These are phyloP conservation scores for Geopemphigus sp. DNA, from an alignment of 1,140 invertebrate species.

Conservation along the genomic window DNA sequence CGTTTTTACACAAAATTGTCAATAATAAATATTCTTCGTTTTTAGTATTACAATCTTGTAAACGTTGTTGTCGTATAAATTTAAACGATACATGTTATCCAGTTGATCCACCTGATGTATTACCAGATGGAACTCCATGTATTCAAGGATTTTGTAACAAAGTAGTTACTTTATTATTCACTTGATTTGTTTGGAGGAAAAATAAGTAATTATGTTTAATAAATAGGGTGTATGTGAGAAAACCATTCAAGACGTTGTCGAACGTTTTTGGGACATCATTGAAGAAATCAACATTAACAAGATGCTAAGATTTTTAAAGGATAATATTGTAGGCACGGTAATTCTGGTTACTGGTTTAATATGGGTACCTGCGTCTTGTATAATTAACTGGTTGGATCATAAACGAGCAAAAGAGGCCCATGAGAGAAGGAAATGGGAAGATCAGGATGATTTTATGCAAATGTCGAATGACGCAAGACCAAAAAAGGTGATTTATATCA, in stretches of 20 bases:
- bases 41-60: constrained; percentile 79
- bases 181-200: not conserved
- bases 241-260: constrained; percentile 91
- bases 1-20: no score
- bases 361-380: constrained; percentile 86
- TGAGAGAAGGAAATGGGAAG: constrained; percentile 48
- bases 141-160: constrained; percentile 94
- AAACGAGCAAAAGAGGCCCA: constrained; percentile 45
- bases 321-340: constrained; percentile 87
- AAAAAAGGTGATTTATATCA: constrained; percentile 41
- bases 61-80: constrained; percentile 83
- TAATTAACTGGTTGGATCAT: constrained; percentile 74
- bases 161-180: constrained; percentile 58
- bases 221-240: constrained; percentile 85
- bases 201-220: not conserved
- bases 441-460: constrained; percentile 32
- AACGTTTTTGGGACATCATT: constrained; percentile 94
- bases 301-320: constrained; percentile 78
- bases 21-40: constrained; percentile 53
- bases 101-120: constrained; percentile 78
- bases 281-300: constrained; percentile 94
- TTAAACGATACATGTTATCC: constrained; percentile 89
- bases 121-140: constrained; percentile 91
- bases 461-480: constrained; percentile 32
- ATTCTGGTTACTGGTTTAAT: constrained; percentile 83